These are phyloP conservation scores for Recurvirostra avosetta DNA, from an alignment of 2,113 vertebrate genomes.

Conservation along the genomic window DNA sequence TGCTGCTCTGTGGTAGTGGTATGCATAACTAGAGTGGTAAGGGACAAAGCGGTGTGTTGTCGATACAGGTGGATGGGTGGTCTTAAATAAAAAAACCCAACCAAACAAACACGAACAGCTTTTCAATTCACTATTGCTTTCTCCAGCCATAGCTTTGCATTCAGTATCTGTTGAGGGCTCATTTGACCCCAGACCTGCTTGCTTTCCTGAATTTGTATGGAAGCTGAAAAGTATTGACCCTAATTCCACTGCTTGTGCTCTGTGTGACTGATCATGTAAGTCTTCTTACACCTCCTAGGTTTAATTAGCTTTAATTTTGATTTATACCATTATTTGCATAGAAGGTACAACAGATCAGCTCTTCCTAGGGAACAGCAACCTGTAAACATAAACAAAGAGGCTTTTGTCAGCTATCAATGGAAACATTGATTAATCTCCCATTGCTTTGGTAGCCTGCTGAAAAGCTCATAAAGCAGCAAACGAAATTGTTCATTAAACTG, in stretches of 20 bases:
- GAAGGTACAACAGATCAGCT: background rate
- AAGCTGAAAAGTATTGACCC: background rate
- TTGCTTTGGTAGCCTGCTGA: background rate
- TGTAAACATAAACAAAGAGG: conserved; percentile 29
- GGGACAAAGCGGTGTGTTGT: background rate
- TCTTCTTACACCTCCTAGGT: background rate
- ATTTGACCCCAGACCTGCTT: background rate
- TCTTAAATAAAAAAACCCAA: background rate
- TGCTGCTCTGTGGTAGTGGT: background rate
- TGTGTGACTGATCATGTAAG: background rate
- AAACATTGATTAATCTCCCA: conserved; percentile 26
- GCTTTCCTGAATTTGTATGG: background rate
- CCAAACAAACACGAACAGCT: background rate
- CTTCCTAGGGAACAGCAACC: background rate
- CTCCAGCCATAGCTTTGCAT: background rate
- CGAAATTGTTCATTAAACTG: background rate
- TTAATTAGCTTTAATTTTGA: conserved; percentile 43
- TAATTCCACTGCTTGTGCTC: background rate
- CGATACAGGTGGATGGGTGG: background rate
- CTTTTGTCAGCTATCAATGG: conserved; percentile 30
- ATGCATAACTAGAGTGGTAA: background rate
- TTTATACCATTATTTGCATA: conserved; percentile 18
- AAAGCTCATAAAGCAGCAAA: background rate
- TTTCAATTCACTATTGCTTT: background rate
- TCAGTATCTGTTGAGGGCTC: background rate